phyloP scores from a whole-genome alignment of 2,797 vertebrate species.

The Discoglossus pictus region DNA sequence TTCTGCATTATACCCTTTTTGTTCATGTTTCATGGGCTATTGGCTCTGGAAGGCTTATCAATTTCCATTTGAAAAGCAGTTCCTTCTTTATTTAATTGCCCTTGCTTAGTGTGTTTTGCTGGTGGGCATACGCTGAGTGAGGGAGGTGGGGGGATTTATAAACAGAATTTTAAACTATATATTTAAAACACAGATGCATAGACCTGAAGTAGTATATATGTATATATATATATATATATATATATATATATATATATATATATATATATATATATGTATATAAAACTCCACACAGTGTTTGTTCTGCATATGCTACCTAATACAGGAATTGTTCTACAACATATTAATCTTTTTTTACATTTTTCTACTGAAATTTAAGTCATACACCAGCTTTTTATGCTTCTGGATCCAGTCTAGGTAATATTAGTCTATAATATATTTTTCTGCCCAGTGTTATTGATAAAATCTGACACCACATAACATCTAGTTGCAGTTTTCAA shows the following conservation, averaged over 20 bases:
- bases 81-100: constrained; percentile 50
- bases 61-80: constrained; percentile 51
- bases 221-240: too few species aligned
- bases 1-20: constrained; percentile 46
- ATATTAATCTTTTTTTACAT: too few species aligned
- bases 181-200: constrained; percentile 22
- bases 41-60: constrained; percentile 50
- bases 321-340: too few species aligned
- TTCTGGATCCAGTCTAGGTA: neutral
- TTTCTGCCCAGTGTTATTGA: constrained; percentile 6
- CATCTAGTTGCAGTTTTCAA: neutral
- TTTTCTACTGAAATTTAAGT: too few species aligned
- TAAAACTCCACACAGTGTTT: too few species aligned
- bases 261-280: too few species aligned
- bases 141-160: neutral
- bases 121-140: constrained; percentile 24
- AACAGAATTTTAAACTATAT: constrained; percentile 30
- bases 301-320: too few species aligned
- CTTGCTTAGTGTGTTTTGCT: constrained; percentile 39
- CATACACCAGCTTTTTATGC: too few species aligned
- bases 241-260: too few species aligned
- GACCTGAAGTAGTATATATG: too few species aligned
- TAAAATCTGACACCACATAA: neutral
- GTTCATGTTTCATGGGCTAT: constrained; percentile 48
- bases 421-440: constrained; percentile 7